Evolutionary conservation across 2,888 invertebrate genomes (phyloP).

Genomic region (Sphaerophoria rueppellii): DNA sequence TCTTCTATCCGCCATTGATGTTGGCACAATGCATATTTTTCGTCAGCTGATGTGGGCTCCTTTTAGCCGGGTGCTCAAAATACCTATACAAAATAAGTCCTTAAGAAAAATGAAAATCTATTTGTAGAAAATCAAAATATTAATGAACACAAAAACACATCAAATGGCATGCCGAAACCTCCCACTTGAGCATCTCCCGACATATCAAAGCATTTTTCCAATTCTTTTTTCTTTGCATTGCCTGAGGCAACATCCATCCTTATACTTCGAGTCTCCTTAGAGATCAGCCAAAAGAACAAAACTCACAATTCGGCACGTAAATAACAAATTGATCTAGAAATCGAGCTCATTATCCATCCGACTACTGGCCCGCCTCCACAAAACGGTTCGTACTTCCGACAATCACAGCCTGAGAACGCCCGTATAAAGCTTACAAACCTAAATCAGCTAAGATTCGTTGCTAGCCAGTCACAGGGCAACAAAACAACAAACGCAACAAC

Average conservation of each 20-base stretch:
- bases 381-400: constrained; percentile 32
- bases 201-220: too few species aligned
- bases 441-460: constrained; percentile 15
- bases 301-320: constrained; percentile 67
- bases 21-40: too few species aligned
- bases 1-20: too few species aligned
- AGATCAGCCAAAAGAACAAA: constrained; percentile 35
- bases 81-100: too few species aligned
- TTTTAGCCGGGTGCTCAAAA: too few species aligned
- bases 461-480: constrained; percentile 29
- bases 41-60: too few species aligned
- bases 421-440: constrained; percentile 2
- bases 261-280: too few species aligned
- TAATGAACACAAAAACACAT: too few species aligned
- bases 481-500: constrained; percentile 27
- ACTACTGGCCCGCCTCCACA: constrained; percentile 69
- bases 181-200: too few species aligned
- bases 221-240: background rate
- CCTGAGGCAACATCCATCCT: constrained; percentile 19
- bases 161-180: too few species aligned
- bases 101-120: too few species aligned
- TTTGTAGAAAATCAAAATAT: too few species aligned
- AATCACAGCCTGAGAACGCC: constrained; percentile 32
- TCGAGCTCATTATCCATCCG: constrained; percentile 67
- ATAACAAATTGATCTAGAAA: constrained; percentile 72